These are phyloP conservation scores for Antheraea assamensis DNA, from an alignment of 2,888 invertebrate genomes.

Conservation along the genomic window DNA sequence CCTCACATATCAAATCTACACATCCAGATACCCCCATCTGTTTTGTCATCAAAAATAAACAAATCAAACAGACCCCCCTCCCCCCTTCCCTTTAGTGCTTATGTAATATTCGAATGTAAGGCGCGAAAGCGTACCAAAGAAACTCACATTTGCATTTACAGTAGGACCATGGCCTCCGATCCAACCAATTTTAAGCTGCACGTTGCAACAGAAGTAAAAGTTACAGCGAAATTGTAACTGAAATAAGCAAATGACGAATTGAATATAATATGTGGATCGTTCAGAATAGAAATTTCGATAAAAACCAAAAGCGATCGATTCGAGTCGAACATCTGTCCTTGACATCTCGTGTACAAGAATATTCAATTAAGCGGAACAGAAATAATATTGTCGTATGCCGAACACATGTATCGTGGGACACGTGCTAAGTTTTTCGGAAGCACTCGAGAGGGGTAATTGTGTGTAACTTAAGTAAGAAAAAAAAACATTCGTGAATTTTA, in stretches of 20 bases:
- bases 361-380: slow-evolving; percentile 16
- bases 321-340: slow-evolving; percentile 17
- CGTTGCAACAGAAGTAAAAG: too few species aligned
- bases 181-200: too few species aligned
- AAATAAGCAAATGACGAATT: neutral
- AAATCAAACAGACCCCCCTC: too few species aligned
- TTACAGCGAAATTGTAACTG: too few species aligned
- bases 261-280: neutral
- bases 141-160: too few species aligned
- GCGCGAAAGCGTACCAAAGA: too few species aligned
- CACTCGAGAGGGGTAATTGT: slow-evolving; percentile 35
- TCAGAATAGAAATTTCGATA: neutral
- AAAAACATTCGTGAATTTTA: slow-evolving; percentile 3
- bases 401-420: slow-evolving; percentile 6
- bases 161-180: too few species aligned
- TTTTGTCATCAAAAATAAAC: too few species aligned
- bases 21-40: too few species aligned
- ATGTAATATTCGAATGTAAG: too few species aligned
- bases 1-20: too few species aligned
- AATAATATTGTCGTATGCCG: slow-evolving; percentile 15
- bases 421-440: slow-evolving; percentile 20
- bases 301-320: slow-evolving; percentile 26
- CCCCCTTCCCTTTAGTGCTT: too few species aligned
- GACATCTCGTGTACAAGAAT: slow-evolving; percentile 18
- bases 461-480: slow-evolving; percentile 30